These are phyloP conservation scores for Lepilemur septentrionalis DNA, from an alignment of 2,797 vertebrate species.

Conservation along the genomic window DNA sequence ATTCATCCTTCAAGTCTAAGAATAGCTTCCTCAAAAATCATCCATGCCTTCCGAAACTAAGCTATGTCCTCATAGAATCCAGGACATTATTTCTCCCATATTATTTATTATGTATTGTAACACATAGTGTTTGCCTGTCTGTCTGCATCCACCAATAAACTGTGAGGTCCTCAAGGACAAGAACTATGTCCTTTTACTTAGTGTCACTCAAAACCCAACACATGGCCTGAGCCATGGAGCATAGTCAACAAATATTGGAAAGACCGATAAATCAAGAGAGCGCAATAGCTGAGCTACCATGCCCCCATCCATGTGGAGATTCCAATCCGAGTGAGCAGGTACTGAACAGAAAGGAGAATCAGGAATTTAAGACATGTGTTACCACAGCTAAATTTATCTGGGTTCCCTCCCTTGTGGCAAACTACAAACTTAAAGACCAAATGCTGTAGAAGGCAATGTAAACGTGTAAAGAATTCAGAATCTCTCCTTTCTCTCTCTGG, in stretches of 20 bases:
- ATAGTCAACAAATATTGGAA: not conserved
- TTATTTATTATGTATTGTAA: not conserved
- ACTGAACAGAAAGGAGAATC: not conserved
- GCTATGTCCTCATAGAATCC: not conserved
- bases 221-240: not conserved
- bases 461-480: not conserved
- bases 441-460: not conserved
- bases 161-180: not conserved
- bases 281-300: not conserved
- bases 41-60: not conserved
- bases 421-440: not conserved
- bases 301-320: not conserved
- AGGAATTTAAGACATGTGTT: not conserved
- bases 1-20: not conserved
- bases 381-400: not conserved
- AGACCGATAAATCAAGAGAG: not conserved
- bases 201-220: not conserved
- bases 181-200: not conserved
- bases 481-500: not conserved
- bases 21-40: not conserved
- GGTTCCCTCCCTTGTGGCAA: not conserved
- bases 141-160: not conserved
- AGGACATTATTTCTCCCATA: not conserved
- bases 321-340: not conserved
- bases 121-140: not conserved